A percentile compares a stretch with the other conserved stretches of the same genome.
Conservation (phyloP, 2,888 invertebrate species). For the Pseudeuparius sepicola region DNA sequence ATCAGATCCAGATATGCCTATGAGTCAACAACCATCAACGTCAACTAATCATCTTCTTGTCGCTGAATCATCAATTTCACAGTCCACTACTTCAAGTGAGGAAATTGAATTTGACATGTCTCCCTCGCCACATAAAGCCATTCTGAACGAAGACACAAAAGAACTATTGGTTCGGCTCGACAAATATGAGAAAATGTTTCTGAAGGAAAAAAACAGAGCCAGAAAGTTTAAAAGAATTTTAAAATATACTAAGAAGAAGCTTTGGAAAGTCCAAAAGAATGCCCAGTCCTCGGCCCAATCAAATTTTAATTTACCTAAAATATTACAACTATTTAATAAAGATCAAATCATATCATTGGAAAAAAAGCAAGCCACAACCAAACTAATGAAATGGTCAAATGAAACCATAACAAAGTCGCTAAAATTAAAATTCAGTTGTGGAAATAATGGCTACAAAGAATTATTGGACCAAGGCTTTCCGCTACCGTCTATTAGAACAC, state of each 20-base stretch:
- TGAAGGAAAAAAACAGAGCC: constrained; percentile 1
- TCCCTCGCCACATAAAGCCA: neutral
- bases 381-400: constrained; percentile 18
- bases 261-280: neutral
- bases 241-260: neutral
- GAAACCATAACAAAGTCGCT: constrained; percentile 17
- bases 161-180: neutral
- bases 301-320: no score
- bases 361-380: constrained; percentile 13
- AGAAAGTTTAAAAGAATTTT: neutral
- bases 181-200: constrained; percentile 2
- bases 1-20: no score
- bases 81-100: neutral
- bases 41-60: no score
- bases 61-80: neutral
- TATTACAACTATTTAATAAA: no score
- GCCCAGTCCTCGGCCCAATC: no score
- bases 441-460: constrained; percentile 19
- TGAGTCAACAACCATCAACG: no score
- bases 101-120: neutral
- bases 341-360: constrained; percentile 11
- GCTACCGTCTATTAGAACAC: constrained; percentile 20
- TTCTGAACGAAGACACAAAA: neutral
- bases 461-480: constrained; percentile 18
- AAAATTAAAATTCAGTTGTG: constrained; percentile 20